These are phyloP conservation scores for Turritopsis dohrnii DNA, from an alignment of 30 jellyfish, hydroid and myxozoan species.

Conservation along the genomic window DNA sequence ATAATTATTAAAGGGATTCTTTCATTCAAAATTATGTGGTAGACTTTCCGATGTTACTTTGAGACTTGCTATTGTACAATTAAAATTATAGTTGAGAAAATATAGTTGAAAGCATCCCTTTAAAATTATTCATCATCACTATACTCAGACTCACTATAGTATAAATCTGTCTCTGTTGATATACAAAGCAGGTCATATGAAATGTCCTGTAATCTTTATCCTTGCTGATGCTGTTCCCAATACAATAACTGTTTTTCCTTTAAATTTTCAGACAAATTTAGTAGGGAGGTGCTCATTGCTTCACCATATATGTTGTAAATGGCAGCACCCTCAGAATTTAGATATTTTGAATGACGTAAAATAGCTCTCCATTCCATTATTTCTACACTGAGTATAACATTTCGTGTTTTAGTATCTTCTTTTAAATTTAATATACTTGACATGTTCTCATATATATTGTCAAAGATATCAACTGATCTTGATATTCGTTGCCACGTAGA, in stretches of 20 bases:
- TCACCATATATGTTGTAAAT: conserved; percentile 1
- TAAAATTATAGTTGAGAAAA: no score
- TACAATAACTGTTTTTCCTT: background rate
- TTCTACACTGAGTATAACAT: background rate
- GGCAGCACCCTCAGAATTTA: background rate
- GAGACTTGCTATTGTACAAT: no score
- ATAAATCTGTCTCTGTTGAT: background rate
- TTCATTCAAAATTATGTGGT: no score
- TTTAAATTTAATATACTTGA: background rate
- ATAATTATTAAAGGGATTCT: no score
- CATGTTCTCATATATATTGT: background rate
- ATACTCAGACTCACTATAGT: no score
- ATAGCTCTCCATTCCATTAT: conserved; percentile 15
- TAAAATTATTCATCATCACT: conserved; percentile 1
- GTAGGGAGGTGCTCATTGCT: background rate
- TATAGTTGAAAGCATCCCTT: no score
- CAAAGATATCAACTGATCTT: conserved; percentile 11
- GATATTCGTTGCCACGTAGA: conserved; percentile 9
- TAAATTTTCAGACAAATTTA: background rate
- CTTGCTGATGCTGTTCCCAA: background rate
- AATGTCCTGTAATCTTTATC: background rate
- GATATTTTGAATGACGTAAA: background rate
- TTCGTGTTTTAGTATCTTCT: background rate
- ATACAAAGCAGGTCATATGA: background rate
- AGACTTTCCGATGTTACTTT: no score